phyloP scores from a whole-genome alignment of 2,113 vertebrate species.

The Elephas maximus region DNA sequence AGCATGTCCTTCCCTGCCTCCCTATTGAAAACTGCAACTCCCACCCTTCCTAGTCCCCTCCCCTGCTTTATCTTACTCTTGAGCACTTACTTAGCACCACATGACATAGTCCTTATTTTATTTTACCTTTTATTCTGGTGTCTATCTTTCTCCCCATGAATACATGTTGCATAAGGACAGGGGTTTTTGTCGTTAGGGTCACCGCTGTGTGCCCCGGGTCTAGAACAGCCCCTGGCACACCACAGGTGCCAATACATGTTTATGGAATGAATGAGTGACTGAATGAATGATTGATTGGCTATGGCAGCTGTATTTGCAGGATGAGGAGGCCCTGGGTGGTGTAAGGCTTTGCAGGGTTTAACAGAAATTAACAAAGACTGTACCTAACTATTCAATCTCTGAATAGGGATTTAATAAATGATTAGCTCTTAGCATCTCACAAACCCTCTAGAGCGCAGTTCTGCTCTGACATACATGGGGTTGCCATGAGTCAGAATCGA shows the following conservation, averaged over 20 bases:
- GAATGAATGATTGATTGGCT: not conserved
- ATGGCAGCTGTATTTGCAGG: not conserved
- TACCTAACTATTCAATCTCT: not conserved
- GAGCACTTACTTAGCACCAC: not conserved
- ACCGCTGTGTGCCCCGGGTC: not conserved
- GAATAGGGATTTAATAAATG: slow-evolving; percentile 42
- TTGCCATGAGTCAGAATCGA: not conserved
- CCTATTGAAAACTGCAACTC: not conserved
- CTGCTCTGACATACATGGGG: not conserved
- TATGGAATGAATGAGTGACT: not conserved
- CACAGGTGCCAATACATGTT: not conserved
- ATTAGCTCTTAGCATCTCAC: not conserved
- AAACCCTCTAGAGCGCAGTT: not conserved
- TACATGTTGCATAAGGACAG: not conserved
- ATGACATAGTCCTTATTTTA: not conserved
- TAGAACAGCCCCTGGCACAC: not conserved
- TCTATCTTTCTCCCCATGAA: not conserved
- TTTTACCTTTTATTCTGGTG: not conserved
- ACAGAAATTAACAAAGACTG: slow-evolving; percentile 22
- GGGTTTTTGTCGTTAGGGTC: not conserved
- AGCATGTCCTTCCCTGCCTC: not conserved
- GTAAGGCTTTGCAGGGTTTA: not conserved
- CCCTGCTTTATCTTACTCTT: not conserved
- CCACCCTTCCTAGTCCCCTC: not conserved
- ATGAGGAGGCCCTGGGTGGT: not conserved